Conservation (phyloP, 1,140 invertebrate species). For the Caenorhabditis tropicalis region DNA sequence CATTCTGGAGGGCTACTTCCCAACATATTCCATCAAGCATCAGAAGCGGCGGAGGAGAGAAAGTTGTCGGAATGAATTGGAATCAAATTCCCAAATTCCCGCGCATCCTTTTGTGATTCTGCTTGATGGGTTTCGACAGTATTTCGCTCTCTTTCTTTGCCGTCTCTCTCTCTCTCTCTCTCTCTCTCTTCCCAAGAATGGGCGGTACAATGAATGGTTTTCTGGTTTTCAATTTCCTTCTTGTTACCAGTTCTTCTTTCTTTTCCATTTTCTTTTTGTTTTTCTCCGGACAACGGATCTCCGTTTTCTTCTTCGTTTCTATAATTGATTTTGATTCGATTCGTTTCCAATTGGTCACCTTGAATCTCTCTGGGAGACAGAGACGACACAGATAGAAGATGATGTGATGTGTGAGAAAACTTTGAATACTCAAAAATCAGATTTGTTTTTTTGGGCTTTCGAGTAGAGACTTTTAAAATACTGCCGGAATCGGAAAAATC, state of each 20-base stretch:
- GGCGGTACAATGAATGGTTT: not conserved
- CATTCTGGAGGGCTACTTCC: no score
- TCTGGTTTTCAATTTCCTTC: not conserved
- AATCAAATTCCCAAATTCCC: constrained; percentile 5
- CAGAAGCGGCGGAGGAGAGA: not conserved
- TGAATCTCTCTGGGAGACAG: not conserved
- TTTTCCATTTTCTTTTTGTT: not conserved
- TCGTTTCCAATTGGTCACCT: not conserved
- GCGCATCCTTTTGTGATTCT: not conserved
- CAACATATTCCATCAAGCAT: not conserved
- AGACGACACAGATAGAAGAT: no score
- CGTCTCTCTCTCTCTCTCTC: no score
- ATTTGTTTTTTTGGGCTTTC: no score
- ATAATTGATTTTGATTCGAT: constrained; percentile 13
- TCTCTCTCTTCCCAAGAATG: not conserved
- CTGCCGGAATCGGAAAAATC: no score
- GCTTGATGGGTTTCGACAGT: constrained; percentile 11
- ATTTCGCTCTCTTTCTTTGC: not conserved
- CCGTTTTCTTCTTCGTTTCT: not conserved
- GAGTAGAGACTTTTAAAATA: no score
- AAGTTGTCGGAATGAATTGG: constrained; percentile 6
- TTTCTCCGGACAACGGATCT: not conserved
- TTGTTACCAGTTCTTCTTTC: not conserved
- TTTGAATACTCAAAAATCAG: not conserved
- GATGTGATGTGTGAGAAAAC: not conserved